These are phyloP conservation scores for Benthosema pterotum DNA, from an alignment of 2,797 vertebrate species.

Conservation along the genomic window DNA sequence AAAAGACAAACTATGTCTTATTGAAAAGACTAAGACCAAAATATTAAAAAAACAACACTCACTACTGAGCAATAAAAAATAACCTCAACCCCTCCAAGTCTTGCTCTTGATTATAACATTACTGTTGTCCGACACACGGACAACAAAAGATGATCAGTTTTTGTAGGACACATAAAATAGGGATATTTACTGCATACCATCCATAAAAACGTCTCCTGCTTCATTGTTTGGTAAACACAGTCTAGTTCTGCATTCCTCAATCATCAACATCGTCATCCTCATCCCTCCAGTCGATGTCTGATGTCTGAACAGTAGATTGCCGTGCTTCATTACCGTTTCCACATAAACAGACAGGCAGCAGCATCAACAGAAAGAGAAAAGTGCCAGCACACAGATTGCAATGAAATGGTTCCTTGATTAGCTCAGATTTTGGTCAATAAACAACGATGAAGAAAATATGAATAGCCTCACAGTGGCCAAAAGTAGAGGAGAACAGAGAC, in stretches of 20 bases:
- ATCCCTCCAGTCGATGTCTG: constrained; percentile 39
- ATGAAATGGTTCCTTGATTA: constrained; percentile 73
- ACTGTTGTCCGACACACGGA: too few relatives aligned
- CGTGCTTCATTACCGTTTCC: constrained; percentile 43
- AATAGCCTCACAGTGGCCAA: constrained; percentile 55
- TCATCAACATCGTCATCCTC: constrained; percentile 26
- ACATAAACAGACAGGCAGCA: constrained; percentile 67
- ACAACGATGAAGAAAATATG: constrained; percentile 64
- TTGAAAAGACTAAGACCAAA: too few relatives aligned
- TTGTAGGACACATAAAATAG: too few relatives aligned
- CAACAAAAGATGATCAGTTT: too few relatives aligned
- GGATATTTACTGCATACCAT: too few relatives aligned
- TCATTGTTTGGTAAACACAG: too few relatives aligned
- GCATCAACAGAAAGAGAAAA: constrained; percentile 60
- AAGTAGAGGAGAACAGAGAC: constrained; percentile 29
- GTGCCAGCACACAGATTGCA: constrained; percentile 66
- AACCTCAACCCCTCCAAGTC: too few relatives aligned
- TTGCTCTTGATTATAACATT: too few relatives aligned
- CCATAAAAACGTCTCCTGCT: too few relatives aligned
- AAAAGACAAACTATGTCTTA: too few relatives aligned
- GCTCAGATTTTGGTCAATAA: constrained; percentile 69
- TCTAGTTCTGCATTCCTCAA: not conserved
- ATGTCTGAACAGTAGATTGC: constrained; percentile 60
- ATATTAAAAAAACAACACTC: too few relatives aligned
- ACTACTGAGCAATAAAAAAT: too few relatives aligned